Evolutionary conservation across 2,888 invertebrate genomes (phyloP).

Genomic region (Melipona beecheii): DNA sequence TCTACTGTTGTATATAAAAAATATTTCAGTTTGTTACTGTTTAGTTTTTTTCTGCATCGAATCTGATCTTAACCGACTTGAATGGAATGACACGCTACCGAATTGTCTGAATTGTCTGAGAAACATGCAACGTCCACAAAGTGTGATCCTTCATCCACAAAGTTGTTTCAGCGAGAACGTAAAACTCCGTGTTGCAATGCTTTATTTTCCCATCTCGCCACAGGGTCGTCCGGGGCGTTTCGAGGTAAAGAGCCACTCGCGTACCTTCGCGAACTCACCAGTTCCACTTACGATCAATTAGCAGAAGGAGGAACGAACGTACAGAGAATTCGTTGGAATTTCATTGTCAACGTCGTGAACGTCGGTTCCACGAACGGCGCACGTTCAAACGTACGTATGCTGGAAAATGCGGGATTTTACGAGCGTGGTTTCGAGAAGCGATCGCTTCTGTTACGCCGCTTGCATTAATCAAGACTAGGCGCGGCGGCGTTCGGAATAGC

Average conservation of each 20-base stretch:
- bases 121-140: no score
- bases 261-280: not conserved
- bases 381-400: not conserved
- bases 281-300: slow-evolving; percentile 25
- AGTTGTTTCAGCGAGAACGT: no score
- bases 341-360: not conserved
- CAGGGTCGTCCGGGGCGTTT: not conserved
- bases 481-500: slow-evolving; percentile 18
- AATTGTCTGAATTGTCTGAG: no score
- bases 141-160: no score
- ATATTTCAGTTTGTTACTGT: no score
- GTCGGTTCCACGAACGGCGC: slow-evolving; percentile 5
- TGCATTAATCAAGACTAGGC: slow-evolving; percentile 31
- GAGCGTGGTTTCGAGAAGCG: slow-evolving; percentile 40
- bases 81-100: no score
- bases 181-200: slow-evolving; percentile 29
- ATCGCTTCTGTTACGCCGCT: slow-evolving; percentile 17
- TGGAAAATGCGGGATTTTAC: slow-evolving; percentile 39
- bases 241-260: not conserved
- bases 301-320: not conserved
- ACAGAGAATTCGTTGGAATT: not conserved
- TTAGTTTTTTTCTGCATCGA: no score
- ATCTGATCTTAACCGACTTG: no score
- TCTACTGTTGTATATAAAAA: no score
- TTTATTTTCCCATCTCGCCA: slow-evolving; percentile 9